phyloP scores from a whole-genome alignment of 1,140 invertebrate genomes.

The Chironomus striatipennis region DNA sequence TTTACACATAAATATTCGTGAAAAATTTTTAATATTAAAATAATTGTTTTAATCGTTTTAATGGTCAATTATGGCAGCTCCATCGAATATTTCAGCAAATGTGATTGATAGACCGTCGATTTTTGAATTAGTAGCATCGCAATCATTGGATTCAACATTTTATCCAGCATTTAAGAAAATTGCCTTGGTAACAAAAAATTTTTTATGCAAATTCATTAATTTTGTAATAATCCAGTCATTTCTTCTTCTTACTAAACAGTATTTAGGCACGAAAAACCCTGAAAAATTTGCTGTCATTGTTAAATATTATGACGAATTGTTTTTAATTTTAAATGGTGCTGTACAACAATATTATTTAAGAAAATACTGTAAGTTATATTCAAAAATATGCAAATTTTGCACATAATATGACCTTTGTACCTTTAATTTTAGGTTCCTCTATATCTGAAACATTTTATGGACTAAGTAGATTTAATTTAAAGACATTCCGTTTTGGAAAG shows the following conservation, averaged over 20 bases:
- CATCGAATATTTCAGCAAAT: conserved; percentile 36
- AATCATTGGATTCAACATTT: conserved; percentile 37
- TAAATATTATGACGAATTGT: conserved; percentile 32
- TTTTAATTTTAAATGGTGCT: conserved; percentile 34
- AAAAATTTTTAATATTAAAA: too few relatives aligned
- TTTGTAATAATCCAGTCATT: neutral
- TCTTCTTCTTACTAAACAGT: conserved; percentile 22
- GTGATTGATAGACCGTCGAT: conserved; percentile 37
- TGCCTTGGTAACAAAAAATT: conserved; percentile 31
- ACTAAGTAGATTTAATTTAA: conserved; percentile 30
- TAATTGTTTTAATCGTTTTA: too few relatives aligned
- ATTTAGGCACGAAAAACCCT: conserved; percentile 27
- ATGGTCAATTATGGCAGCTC: conserved; percentile 29
- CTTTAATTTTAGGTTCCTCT: conserved; percentile 30
- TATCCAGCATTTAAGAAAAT: conserved; percentile 38
- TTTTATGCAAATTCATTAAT: conserved; percentile 25
- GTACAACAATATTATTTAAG: conserved; percentile 36
- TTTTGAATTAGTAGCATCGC: conserved; percentile 37
- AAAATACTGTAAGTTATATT: conserved; percentile 34
- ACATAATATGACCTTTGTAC: neutral
- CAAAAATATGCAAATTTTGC: neutral
- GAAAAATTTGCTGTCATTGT: neutral
- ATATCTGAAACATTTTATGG: conserved; percentile 32
- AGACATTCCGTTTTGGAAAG: conserved; percentile 28
- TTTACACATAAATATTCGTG: too few relatives aligned